These are phyloP conservation scores for Isichthys henryi DNA, from an alignment of 2,113 vertebrate genomes.

Conservation along the genomic window DNA sequence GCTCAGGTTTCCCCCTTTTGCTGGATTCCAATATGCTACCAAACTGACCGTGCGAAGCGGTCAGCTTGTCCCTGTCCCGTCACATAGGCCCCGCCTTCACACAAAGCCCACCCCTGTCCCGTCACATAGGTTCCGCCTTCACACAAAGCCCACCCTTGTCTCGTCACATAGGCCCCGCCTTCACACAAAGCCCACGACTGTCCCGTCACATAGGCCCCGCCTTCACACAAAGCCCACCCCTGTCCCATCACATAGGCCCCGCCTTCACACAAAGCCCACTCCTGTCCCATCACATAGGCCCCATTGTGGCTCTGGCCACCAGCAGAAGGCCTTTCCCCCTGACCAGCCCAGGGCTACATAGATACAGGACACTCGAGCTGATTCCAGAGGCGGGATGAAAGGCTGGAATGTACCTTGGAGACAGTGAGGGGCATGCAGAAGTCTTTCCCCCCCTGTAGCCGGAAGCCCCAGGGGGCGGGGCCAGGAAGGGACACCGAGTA, in stretches of 20 bases:
- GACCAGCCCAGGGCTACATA: background rate
- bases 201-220: background rate
- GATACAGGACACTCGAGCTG: background rate
- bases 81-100: background rate
- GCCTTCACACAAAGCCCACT: background rate
- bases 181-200: no score
- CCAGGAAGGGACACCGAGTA: constrained; percentile 83
- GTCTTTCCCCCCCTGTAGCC: constrained; percentile 95
- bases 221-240: background rate
- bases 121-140: background rate
- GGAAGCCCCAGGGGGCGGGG: constrained; percentile 94
- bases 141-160: background rate
- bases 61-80: background rate
- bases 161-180: background rate
- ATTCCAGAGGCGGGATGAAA: background rate
- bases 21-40: background rate
- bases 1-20: background rate
- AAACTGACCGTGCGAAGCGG: background rate
- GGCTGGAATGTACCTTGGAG: constrained; percentile 43
- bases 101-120: background rate
- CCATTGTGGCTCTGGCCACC: background rate
- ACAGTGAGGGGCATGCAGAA: constrained; percentile 93
- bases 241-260: background rate
- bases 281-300: background rate
- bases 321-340: background rate